Conservation (phyloP, 2,888 invertebrate genomes). For the Platerodrilus igneus region DNA sequence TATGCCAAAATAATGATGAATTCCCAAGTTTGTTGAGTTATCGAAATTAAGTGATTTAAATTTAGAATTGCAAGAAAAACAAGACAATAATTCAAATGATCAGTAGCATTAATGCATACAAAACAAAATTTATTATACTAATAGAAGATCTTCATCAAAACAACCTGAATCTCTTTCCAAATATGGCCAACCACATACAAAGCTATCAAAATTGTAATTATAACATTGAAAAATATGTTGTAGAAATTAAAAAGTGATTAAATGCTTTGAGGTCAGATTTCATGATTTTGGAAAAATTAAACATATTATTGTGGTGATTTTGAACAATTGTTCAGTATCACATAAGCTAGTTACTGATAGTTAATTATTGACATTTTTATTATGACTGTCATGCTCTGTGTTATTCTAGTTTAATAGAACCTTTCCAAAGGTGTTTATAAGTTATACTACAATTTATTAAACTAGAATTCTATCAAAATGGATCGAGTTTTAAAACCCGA, state of each 20-base stretch:
- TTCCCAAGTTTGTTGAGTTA: no score
- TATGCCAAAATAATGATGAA: conserved; percentile 5
- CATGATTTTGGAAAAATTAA: conserved; percentile 22
- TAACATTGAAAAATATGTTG: conserved; percentile 17
- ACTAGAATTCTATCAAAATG: no score
- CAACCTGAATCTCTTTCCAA: conserved; percentile 20
- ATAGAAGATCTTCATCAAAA: conserved; percentile 20
- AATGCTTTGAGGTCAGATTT: conserved; percentile 21
- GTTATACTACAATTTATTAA: no score
- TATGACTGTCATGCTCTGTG: no score
- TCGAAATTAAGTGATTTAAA: conserved; percentile 22
- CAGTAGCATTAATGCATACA: conserved; percentile 11
- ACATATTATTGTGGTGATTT: no score
- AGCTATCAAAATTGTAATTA: conserved; percentile 18
- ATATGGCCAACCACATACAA: conserved; percentile 15
- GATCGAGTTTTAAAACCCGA: no score
- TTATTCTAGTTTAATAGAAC: no score
- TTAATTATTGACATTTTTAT: no score
- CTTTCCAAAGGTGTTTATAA: no score
- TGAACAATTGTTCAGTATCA: no score
- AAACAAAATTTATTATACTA: conserved; percentile 13
- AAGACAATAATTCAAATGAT: conserved; percentile 23
- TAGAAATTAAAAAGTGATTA: conserved; percentile 19
- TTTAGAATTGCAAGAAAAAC: conserved; percentile 23
- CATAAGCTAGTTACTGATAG: no score